Evolutionary conservation across 2,888 invertebrate species (phyloP).

Genomic region (Pandemis cinnamomeana): DNA sequence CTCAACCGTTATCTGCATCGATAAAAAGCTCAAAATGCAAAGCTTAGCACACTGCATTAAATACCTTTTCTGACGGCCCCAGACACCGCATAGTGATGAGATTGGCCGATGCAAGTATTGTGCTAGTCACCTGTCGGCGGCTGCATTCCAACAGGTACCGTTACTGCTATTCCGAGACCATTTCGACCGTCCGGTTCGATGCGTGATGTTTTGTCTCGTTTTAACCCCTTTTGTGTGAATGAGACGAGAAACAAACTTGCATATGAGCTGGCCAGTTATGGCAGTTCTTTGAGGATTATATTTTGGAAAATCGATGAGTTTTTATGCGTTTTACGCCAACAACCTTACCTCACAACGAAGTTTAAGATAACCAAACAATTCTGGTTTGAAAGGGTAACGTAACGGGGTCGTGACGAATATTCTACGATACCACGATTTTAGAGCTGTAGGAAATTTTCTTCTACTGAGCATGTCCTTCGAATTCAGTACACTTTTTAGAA

Average conservation of each 20-base stretch:
- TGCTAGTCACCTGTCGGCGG: slow-evolving; percentile 37
- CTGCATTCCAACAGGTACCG: slow-evolving; percentile 38
- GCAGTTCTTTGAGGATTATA: not conserved
- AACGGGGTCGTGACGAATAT: no score
- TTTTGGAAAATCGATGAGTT: not conserved
- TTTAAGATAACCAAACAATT: no score
- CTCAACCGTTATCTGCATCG: slow-evolving; percentile 6
- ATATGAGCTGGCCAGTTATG: not conserved
- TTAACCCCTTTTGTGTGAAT: slow-evolving; percentile 8
- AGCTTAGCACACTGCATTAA: not conserved
- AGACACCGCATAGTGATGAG: not conserved
- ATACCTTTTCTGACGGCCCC: not conserved
- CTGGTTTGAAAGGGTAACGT: no score
- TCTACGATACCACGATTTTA: no score
- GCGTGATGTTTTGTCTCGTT: slow-evolving; percentile 31
- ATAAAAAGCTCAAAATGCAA: not conserved
- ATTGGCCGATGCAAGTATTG: slow-evolving; percentile 40
- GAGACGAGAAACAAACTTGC: not conserved
- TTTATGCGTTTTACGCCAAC: not conserved
- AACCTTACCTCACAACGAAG: no score
- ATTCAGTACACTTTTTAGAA: no score
- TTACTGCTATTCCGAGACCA: slow-evolving; percentile 38
- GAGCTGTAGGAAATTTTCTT: no score
- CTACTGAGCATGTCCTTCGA: no score
- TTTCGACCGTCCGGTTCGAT: slow-evolving; percentile 38